Base-by-base conservation (phyloP, 2,888 invertebrate genomes). In the Athetis lepigone region DNA sequence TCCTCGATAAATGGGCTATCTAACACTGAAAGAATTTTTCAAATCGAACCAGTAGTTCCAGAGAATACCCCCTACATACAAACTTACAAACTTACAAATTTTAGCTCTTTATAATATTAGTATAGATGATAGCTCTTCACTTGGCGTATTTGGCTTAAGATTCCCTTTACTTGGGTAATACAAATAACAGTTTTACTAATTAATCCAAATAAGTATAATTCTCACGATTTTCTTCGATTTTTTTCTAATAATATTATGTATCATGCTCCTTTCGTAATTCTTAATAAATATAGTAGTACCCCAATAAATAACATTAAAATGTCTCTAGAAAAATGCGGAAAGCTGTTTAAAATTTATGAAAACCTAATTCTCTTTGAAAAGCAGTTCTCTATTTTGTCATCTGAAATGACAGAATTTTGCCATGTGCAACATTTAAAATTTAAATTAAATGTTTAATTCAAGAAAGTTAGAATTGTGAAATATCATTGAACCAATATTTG, bases 341-440 rank as follows among this genome's bases (percentile, higher is more conserved):
- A 11, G 1, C 19, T 8, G 19, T 42, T 40, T 13, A 42, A 64
- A 64, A 39, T 66, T 5, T 19, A 65, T 45, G 16, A 52, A 47
- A 40, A 9, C 9, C 9, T 8, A 11, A 7, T 7, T 2, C 29
- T 9, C 7, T 27, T 5, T 36, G 18, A 42, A 27, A 18, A 33
- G 40, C 9, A 5, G n/a, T n/a, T n/a, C 39, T 63, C 13, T 19
- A 4, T 27, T 33, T 18, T 6, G 11, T 11, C 1, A 19, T n/a
- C n/a, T n/a, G 33, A 33, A 33, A 13, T 13, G 9, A 16, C n/a
- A 37, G 16, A 4, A 25, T 7, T n/a, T 36, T n/a, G 11, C 13
- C 33, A 33, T 8, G 2, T 33, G 33, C 33, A 33, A 33, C 7
- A 50, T 50, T n/a, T 18, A 13, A 62, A 33, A 33, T 62, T 25